Percentiles rank a stretch among this genome's conserved stretches.
These are phyloP conservation scores for Mormyrus iriodes DNA, from an alignment of 2,113 vertebrate genomes.

Conservation along the genomic window DNA sequence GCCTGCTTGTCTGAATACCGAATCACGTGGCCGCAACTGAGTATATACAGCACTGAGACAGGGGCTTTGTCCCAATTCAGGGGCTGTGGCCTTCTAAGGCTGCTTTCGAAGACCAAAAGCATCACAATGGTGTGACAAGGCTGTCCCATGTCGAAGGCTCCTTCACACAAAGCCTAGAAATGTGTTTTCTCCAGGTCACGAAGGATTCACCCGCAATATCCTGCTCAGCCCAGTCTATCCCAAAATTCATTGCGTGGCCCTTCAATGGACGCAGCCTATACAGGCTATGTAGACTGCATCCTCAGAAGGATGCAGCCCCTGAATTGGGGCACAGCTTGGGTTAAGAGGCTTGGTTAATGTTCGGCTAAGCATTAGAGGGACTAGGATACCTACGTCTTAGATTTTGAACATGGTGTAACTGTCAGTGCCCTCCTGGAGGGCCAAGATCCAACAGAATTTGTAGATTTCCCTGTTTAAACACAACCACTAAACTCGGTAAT, in stretches of 20 bases:
- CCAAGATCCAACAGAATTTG: neutral
- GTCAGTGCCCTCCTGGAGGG: neutral
- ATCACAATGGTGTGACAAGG: neutral
- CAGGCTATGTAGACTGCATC: neutral
- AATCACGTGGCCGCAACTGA: neutral
- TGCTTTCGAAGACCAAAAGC: neutral
- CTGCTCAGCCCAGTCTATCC: neutral
- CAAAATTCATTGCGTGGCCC: neutral
- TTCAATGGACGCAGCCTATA: neutral
- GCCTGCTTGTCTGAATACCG: neutral
- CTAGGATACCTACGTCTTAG: neutral
- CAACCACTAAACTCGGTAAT: neutral
- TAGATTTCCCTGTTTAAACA: neutral
- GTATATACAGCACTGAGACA: neutral
- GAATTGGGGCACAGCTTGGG: neutral
- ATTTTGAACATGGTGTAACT: neutral
- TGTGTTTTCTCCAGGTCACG: neutral
- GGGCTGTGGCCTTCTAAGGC: neutral
- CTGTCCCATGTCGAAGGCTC: neutral
- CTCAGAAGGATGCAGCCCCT: neutral
- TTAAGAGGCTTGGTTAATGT: neutral
- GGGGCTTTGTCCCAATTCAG: neutral
- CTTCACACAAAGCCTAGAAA: neutral
- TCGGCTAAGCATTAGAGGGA: neutral
- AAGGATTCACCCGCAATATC: neutral